Evolutionary conservation across 2,888 invertebrate species (phyloP).

Genomic region (Pharmacophagus antenor): DNA sequence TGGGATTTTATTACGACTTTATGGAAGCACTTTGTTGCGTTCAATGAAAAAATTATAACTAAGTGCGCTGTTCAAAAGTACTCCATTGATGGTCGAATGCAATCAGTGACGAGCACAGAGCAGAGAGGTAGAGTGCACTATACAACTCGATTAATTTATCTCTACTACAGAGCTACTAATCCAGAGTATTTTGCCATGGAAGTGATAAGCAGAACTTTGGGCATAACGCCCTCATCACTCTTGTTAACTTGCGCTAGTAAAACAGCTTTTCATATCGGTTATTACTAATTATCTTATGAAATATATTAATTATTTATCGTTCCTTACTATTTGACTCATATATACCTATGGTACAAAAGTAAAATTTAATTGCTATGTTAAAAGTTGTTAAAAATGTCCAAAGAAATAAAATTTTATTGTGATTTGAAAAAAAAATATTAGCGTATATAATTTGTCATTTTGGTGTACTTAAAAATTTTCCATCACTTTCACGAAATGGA

Average conservation of each 20-base stretch:
- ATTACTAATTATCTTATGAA: background rate
- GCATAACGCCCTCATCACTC: background rate
- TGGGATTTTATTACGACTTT: background rate
- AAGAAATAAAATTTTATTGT: too few relatives aligned
- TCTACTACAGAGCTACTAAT: background rate
- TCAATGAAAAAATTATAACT: constrained; percentile 6
- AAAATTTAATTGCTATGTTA: background rate
- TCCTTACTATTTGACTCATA: background rate
- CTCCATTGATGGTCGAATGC: constrained; percentile 1
- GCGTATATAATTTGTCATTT: background rate
- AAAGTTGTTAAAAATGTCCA: background rate
- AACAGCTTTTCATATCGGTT: too few relatives aligned
- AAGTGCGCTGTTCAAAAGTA: background rate
- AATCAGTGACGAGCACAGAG: constrained; percentile 11
- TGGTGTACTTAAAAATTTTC: too few relatives aligned
- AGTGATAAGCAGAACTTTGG: background rate
- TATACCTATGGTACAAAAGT: too few relatives aligned
- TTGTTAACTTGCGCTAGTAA: too few relatives aligned
- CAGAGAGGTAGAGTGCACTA: constrained; percentile 2
- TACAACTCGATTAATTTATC: background rate
- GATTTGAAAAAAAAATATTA: background rate
- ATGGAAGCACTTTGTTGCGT: constrained; percentile 1
- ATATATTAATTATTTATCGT: background rate
- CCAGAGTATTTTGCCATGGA: background rate
- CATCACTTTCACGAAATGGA: too few relatives aligned